Evolutionary conservation across 2,888 invertebrate species (phyloP), one percentile per base, ranked within the genome.

Genomic region (Spodoptera picta): DNA sequence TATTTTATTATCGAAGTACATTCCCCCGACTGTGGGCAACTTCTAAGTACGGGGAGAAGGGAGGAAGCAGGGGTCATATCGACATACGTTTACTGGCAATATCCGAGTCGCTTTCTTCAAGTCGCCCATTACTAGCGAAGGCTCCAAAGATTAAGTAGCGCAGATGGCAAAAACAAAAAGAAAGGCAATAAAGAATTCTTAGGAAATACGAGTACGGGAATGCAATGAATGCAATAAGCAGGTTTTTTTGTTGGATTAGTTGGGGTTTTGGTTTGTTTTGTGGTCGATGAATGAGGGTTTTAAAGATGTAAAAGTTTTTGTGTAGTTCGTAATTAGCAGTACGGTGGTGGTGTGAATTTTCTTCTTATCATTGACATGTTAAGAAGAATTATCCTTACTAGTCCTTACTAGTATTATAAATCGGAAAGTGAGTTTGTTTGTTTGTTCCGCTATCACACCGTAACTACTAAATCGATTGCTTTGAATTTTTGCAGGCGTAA

Each of bases 21-120:
- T 69, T 73, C 71, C 64, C 61, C 69, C 51, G 63, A 68, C 73
- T 69, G 75, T 74, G 75, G 63, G 63, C 65, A 71, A 80, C 77
- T 80, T 78, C 81, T 82, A 84, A 84, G 83, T 83, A 79, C 73
- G 69, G 67, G 63, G 75, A 69, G 60, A 27, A 61, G 68, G 67
- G 75, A 65, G 75, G 63, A 69, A 77, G 69, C 65, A 69, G 75
- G 80, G 81, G 79, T 79, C 79, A 80, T 85, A 87, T 88, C 87
- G 86, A 85, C 87, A 87, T 87, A 87, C 87, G 87, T 87, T 87
- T 86, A 88, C 86, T 81, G 81, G 83, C 83, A 83, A 88, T 88
- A 87, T 87, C 86, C 86, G 84, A 76, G 83, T 76, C 80, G 84
- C 82, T 86, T 86, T 87, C 87, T 86, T 85, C 82, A 81, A 83